Evolutionary conservation across 2,797 vertebrate species (phyloP).

Genomic region (Acanthurus lineatus): DNA sequence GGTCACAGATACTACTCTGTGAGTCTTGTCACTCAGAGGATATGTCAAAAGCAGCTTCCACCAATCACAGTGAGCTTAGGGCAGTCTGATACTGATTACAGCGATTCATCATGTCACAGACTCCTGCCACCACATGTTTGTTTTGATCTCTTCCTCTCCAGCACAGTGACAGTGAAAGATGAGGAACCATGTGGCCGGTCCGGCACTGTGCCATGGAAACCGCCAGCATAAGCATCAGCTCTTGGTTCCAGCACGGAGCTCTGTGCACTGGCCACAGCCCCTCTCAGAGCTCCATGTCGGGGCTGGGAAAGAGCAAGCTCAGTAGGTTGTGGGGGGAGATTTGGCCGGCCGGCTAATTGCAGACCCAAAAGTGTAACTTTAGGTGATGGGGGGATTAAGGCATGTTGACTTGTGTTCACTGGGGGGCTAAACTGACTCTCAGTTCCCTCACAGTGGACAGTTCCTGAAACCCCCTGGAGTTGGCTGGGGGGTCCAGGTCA

Average conservation of each 20-base stretch:
- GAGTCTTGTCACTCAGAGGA: constrained; percentile 57
- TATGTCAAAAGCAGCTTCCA: constrained; percentile 61
- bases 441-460: constrained; percentile 76
- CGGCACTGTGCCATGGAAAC: constrained; percentile 66
- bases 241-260: constrained; percentile 40
- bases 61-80: constrained; percentile 59
- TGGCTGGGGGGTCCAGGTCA: constrained; percentile 77
- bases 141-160: constrained; percentile 85
- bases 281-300: constrained; percentile 41
- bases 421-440: constrained; percentile 80
- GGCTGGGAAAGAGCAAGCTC: constrained; percentile 48
- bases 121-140: constrained; percentile 84
- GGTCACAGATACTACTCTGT: constrained; percentile 66
- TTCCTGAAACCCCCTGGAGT: constrained; percentile 79
- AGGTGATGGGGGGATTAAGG: constrained; percentile 83
- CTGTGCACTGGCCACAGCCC: background rate
- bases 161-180: constrained; percentile 85
- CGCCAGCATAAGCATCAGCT: constrained; percentile 34
- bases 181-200: constrained; percentile 77
- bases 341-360: constrained; percentile 77
- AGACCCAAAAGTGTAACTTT: constrained; percentile 83
- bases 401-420: constrained; percentile 85
- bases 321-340: constrained; percentile 56
- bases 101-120: constrained; percentile 81
- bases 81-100: constrained; percentile 77